Conservation (phyloP, 2,797 vertebrate genomes). For the Anguilla marmorata region DNA sequence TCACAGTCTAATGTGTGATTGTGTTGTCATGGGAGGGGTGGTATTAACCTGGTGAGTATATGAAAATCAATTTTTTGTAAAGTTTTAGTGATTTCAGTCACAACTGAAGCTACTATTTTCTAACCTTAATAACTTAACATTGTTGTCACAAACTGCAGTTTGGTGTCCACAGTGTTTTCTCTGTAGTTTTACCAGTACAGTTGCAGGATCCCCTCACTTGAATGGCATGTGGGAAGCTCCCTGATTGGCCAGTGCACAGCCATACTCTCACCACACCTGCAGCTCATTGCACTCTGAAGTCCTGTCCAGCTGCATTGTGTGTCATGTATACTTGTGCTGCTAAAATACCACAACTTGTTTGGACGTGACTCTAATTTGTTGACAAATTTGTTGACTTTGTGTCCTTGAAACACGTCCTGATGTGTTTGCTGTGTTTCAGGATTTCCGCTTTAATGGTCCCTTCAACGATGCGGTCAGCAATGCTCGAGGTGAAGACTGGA, state of each 20-base stretch:
- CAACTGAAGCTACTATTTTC: neutral
- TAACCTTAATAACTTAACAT: too few species aligned
- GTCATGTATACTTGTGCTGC: neutral
- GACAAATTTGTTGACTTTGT: neutral
- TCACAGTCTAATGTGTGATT: neutral
- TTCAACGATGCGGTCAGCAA: neutral
- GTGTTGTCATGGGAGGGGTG: too few species aligned
- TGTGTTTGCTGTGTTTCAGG: neutral
- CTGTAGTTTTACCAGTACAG: neutral
- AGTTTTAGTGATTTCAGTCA: neutral
- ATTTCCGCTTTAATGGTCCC: neutral
- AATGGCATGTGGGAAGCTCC: neutral
- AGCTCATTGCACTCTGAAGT: neutral
- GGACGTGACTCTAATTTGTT: neutral
- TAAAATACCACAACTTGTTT: neutral
- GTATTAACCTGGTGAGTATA: neutral
- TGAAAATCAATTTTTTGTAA: too few species aligned
- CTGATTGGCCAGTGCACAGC: neutral
- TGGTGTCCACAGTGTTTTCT: neutral
- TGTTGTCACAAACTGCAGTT: too few species aligned
- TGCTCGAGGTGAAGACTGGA: neutral
- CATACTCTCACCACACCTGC: neutral
- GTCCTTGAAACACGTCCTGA: neutral
- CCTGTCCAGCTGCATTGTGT: neutral
- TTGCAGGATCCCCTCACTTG: neutral